phyloP scores from a whole-genome alignment of 2,797 vertebrate genomes.

The Poliocrania exsul region DNA sequence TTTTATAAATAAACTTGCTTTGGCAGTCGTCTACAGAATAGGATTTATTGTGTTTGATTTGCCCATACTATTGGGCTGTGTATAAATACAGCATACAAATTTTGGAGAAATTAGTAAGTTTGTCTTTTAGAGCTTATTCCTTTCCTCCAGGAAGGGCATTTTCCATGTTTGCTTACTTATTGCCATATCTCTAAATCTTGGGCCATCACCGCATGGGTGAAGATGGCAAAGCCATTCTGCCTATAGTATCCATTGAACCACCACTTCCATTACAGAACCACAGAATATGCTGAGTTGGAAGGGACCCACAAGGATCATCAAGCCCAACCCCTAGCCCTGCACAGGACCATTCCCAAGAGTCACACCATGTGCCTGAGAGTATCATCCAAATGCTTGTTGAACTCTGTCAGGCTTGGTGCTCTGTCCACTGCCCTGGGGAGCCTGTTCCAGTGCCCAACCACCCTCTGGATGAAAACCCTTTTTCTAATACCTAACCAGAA shows the following conservation, averaged over 20 bases:
- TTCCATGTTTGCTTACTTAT: neutral
- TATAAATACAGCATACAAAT: neutral
- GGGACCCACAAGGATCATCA: neutral
- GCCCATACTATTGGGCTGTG: neutral
- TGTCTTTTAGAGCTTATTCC: neutral
- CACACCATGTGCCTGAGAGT: neutral
- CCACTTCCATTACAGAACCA: neutral
- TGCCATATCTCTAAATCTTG: neutral
- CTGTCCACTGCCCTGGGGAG: neutral
- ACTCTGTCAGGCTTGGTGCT: neutral
- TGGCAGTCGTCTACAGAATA: neutral
- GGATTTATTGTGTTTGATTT: neutral
- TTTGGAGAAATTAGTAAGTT: neutral
- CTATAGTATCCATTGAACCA: neutral
- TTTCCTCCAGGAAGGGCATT: neutral
- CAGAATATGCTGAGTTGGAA: neutral
- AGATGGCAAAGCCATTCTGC: neutral
- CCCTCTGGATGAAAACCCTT: neutral
- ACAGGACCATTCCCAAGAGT: neutral
- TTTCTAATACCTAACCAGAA: neutral
- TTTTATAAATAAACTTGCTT: constrained; percentile 19
- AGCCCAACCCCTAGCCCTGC: neutral
- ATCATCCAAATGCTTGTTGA: neutral
- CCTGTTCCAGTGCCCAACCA: neutral
- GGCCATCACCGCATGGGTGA: neutral